Conservation (phyloP, 2,113 vertebrate genomes). For the Silurus meridionalis region DNA sequence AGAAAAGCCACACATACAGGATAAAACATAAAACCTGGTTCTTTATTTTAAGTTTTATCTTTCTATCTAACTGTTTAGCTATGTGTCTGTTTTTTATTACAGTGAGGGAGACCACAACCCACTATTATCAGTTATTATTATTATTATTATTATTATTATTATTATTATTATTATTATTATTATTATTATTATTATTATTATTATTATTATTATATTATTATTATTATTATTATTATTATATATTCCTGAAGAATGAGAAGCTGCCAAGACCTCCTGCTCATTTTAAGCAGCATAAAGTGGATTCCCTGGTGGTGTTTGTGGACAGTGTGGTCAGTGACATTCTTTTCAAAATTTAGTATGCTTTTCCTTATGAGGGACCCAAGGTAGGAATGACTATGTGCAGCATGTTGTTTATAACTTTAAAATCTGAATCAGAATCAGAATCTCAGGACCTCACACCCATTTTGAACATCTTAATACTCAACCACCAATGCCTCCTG, state of each 20-base stretch:
- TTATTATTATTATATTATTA: no score
- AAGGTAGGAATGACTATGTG: constrained; percentile 76
- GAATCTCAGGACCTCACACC: no score
- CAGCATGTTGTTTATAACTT: not conserved
- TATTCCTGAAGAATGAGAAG: constrained; percentile 87
- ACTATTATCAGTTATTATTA: not conserved
- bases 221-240: no score
- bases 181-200: no score
- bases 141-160: no score
- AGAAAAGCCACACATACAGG: not conserved
- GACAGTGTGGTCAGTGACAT: constrained; percentile 95
- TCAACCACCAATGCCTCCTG: no score
- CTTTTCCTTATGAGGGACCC: constrained; percentile 94
- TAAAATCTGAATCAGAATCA: not conserved
- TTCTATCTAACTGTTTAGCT: not conserved
- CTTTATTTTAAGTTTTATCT: not conserved
- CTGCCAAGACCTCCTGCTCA: constrained; percentile 87
- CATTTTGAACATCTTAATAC: no score
- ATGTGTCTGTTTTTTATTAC: not conserved
- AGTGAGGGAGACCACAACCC: not conserved
- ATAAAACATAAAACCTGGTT: not conserved
- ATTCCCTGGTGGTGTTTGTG: constrained; percentile 96
- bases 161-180: no score
- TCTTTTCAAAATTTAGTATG: constrained; percentile 97
- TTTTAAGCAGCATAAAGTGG: constrained; percentile 90